phyloP scores from a whole-genome alignment of 2,888 invertebrate genomes.

The Oasisia sp. region DNA sequence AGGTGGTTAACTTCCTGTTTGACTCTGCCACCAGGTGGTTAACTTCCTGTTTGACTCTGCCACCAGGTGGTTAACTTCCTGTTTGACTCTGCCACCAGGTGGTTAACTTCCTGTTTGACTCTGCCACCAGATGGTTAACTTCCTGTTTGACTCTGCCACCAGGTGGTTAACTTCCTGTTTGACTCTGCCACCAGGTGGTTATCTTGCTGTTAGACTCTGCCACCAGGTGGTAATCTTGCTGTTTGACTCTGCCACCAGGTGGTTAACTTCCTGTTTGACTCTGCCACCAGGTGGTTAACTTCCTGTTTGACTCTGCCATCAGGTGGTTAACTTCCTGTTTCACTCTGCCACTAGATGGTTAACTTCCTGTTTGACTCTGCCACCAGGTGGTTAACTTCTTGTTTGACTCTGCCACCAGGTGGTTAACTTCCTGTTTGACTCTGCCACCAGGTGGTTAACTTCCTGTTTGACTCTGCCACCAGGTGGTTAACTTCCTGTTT shows the following conservation, averaged over 20 bases:
- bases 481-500: constrained; percentile 40
- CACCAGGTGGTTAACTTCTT: constrained; percentile 41
- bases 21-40: constrained; percentile 41
- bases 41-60: background rate
- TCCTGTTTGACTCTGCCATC: constrained; percentile 9
- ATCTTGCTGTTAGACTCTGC: background rate
- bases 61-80: constrained; percentile 41
- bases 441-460: constrained; percentile 41
- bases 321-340: constrained; percentile 40
- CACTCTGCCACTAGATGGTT: constrained; percentile 43
- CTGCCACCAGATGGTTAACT: constrained; percentile 43
- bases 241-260: constrained; percentile 42
- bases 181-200: constrained; percentile 45
- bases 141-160: constrained; percentile 13
- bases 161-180: constrained; percentile 40
- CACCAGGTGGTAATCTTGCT: constrained; percentile 41
- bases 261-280: background rate
- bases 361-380: background rate
- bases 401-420: constrained; percentile 42
- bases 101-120: background rate
- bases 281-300: constrained; percentile 41
- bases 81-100: constrained; percentile 42
- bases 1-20: constrained; percentile 40
- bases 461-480: constrained; percentile 13
- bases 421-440: background rate